Evolutionary conservation across 2,113 vertebrate genomes (phyloP), one percentile per base, ranked within the genome.

Genomic region (Oreochromis tanganicae): DNA sequence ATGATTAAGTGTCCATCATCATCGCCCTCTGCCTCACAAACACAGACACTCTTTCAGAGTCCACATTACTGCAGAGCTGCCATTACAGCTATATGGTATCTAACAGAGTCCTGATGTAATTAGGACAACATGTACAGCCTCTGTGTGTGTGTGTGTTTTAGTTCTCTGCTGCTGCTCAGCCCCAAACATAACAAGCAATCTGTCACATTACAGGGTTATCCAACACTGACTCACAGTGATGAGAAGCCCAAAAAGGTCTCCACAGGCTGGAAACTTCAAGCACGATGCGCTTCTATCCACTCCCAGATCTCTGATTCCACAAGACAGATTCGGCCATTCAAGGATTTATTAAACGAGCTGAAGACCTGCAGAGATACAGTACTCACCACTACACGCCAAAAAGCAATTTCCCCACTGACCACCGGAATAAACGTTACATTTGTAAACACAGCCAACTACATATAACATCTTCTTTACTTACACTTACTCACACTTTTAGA

Each of bases 191-290:
- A 75, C 71, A 83, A 56, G 73, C 86, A 92, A 90, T 91, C 87
- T 94, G 90, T 87, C 78, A 55, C 43, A 38, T 71, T 48, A 82
- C 83, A 78, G 54, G 52, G 81, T 91, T 85, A 91, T 89, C 29
- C 56, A 91, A 89, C 80, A 9, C 36, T 50, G 84, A 89, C 41
- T 90, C 71, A 68, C 29, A 43, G n/a, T n/a, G 29, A 80, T 38
- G 75, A 75, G 11, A 21, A 63, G 24, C 14, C 52, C 5, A 38
- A 38, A 80, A 14, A 81, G 61, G 46, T 80, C 55, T 73, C 71
- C 14, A 29, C 9, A 83, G 75, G 34, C 66, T 24, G 21, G 3
- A 78, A 63, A 83, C 32, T 27, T 85, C 14, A 41, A 4, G 5
- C 36, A 75, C 12, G 8, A 48, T 11, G 8, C 6, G 14, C 17